Evolutionary conservation across 2,113 vertebrate species (phyloP).

Genomic region (Scytalopus superciliaris): DNA sequence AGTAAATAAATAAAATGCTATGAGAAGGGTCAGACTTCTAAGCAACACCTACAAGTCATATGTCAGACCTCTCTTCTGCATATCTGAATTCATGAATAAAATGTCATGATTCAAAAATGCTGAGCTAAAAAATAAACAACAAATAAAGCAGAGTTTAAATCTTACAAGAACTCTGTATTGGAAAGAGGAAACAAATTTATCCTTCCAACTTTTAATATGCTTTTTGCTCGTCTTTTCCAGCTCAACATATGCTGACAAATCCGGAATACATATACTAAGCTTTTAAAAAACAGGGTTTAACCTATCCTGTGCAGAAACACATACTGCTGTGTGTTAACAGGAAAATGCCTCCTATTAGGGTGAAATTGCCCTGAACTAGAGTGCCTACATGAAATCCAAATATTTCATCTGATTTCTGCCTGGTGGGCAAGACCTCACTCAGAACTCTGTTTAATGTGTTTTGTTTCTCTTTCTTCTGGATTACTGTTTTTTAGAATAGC

Average conservation of each 20-base stretch:
- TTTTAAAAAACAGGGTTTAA: background rate
- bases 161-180: background rate
- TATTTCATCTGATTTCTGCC: background rate
- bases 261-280: background rate
- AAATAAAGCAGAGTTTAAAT: background rate
- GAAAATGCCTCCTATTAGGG: background rate
- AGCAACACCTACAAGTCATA: background rate
- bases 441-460: background rate
- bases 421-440: background rate
- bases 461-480: background rate
- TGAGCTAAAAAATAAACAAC: background rate
- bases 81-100: background rate
- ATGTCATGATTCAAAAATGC: background rate
- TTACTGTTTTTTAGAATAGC: background rate
- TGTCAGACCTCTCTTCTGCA: background rate
- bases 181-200: background rate
- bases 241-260: background rate
- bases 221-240: background rate
- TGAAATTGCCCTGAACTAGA: background rate
- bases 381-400: background rate
- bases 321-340: background rate
- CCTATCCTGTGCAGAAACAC: background rate
- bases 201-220: background rate
- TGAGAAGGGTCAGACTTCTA: background rate
- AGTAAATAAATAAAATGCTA: background rate